A percentile compares a stretch with the other conserved stretches of the same genome.
Conservation (phyloP, 2,888 invertebrate species). For the Hirtodrosophila duncani region DNA sequence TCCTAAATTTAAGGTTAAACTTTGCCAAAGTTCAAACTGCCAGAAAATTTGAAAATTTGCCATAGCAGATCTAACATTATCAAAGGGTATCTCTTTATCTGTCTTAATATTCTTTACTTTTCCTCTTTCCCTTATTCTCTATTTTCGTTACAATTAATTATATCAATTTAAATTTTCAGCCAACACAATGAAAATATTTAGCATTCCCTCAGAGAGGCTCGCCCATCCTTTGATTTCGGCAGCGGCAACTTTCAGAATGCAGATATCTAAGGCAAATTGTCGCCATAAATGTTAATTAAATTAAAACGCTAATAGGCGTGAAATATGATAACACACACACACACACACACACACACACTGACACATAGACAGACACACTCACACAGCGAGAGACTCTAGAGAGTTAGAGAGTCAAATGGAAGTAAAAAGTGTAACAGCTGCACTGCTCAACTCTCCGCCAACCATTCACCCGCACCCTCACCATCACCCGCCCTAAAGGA, state of each 20-base stretch:
- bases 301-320: constrained; percentile 70
- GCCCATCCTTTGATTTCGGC: not conserved
- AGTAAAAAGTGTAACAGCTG: constrained; percentile 58
- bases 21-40: no score
- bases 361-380: not conserved
- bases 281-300: constrained; percentile 71
- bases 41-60: no score
- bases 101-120: no score
- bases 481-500: no score
- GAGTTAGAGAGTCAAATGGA: constrained; percentile 1
- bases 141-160: no score
- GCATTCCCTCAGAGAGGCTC: no score
- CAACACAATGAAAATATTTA: no score
- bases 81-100: no score
- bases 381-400: not conserved
- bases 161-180: no score
- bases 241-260: constrained; percentile 17
- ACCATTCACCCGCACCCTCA: constrained; percentile 2
- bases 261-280: constrained; percentile 51
- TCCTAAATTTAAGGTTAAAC: no score
- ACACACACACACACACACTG: constrained; percentile 9
- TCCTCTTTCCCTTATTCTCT: no score
- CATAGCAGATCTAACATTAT: no score
- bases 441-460: constrained; percentile 23
- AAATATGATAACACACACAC: constrained; percentile 62